Conservation (phyloP, 2,888 invertebrate species). For the Clitarchus hookeri region DNA sequence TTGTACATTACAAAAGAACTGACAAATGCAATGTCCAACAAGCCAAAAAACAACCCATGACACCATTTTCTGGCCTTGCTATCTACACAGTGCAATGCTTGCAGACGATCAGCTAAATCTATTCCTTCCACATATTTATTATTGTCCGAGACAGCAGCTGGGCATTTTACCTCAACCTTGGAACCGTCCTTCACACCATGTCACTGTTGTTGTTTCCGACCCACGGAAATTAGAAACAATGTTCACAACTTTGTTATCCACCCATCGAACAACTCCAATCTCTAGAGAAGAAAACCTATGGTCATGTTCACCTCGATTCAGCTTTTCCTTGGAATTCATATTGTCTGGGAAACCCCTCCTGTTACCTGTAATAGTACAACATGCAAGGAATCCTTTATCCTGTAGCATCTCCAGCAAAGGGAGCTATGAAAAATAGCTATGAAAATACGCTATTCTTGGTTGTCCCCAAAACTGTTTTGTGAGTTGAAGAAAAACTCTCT, state of each 20-base stretch:
- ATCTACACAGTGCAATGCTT: slow-evolving; percentile 20
- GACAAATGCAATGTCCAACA: slow-evolving; percentile 33
- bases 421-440: slow-evolving; percentile 35
- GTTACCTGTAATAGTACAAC: slow-evolving; percentile 41
- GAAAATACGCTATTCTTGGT: slow-evolving; percentile 37
- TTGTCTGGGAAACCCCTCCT: slow-evolving; percentile 34
- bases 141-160: not conserved
- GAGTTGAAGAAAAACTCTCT: slow-evolving; percentile 42
- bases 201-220: slow-evolving; percentile 31
- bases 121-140: slow-evolving; percentile 27
- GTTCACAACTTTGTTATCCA: slow-evolving; percentile 40
- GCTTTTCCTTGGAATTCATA: not conserved
- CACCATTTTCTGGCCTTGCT: slow-evolving; percentile 30
- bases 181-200: slow-evolving; percentile 25
- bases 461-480: slow-evolving; percentile 36
- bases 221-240: slow-evolving; percentile 44
- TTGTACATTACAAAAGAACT: slow-evolving; percentile 26
- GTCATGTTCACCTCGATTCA: slow-evolving; percentile 21
- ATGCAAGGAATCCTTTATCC: slow-evolving; percentile 39
- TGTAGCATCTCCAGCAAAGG: slow-evolving; percentile 41
- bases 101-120: slow-evolving; percentile 26
- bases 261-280: slow-evolving; percentile 38
- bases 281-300: slow-evolving; percentile 31
- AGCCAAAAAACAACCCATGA: slow-evolving; percentile 28
- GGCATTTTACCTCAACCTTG: not conserved